These are phyloP conservation scores for Dicranocentrus wangi DNA, from an alignment of 2,888 invertebrate genomes.

Conservation along the genomic window DNA sequence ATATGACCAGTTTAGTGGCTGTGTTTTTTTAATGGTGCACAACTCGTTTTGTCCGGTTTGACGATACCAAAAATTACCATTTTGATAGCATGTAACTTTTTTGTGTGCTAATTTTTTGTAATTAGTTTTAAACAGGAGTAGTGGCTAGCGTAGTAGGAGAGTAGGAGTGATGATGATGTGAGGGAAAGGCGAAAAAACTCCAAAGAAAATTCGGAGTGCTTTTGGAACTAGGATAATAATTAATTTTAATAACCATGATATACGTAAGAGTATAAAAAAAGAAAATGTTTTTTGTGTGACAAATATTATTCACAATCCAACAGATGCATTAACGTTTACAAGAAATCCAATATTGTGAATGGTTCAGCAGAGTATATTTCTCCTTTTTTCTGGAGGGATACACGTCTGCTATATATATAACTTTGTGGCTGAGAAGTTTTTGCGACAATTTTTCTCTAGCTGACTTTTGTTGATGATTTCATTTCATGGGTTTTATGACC, in stretches of 20 bases:
- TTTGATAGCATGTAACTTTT: conserved; percentile 68
- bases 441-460: too few species aligned
- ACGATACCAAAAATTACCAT: conserved; percentile 72
- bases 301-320: neutral
- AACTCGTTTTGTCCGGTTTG: conserved; percentile 72
- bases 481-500: too few species aligned
- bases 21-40: conserved; percentile 72
- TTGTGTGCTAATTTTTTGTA: conserved; percentile 68
- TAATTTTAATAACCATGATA: conserved; percentile 28
- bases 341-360: neutral
- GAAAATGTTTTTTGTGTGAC: conserved; percentile 15
- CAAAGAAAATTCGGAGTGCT: conserved; percentile 40
- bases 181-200: conserved; percentile 28
- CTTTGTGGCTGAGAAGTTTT: neutral
- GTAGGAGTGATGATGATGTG: neutral
- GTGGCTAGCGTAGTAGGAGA: neutral
- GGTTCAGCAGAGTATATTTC: neutral
- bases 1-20: conserved; percentile 63
- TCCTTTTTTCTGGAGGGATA: neutral
- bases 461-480: too few species aligned
- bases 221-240: conserved; percentile 39
- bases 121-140: conserved; percentile 21
- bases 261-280: conserved; percentile 19
- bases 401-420: neutral
- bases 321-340: neutral